These are phyloP conservation scores for Lasioglossum vierecki DNA, from an alignment of 2,888 invertebrate genomes.

Conservation along the genomic window DNA sequence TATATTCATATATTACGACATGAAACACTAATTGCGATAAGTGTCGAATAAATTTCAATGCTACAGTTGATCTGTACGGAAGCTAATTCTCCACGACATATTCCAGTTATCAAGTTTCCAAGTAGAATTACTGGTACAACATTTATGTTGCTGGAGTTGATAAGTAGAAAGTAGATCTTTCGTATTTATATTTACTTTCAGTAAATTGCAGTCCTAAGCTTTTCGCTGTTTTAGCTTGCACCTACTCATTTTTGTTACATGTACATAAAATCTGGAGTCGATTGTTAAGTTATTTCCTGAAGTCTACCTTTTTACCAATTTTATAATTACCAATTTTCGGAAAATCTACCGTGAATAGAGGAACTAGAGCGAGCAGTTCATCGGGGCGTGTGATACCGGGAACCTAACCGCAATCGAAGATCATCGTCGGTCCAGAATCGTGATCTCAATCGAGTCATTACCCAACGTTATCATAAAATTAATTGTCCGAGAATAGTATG, in stretches of 20 bases:
- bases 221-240: too few species aligned
- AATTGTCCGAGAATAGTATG: not conserved
- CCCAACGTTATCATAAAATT: not conserved
- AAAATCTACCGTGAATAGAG: not conserved
- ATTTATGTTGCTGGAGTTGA: not conserved
- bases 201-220: too few species aligned
- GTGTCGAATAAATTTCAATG: not conserved
- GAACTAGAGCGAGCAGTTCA: not conserved
- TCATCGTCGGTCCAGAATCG: not conserved
- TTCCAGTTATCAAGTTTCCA: not conserved
- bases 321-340: not conserved
- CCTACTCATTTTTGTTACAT: too few species aligned
- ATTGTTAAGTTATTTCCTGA: not conserved
- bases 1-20: not conserved
- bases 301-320: too few species aligned
- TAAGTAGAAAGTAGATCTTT: too few species aligned
- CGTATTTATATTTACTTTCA: too few species aligned
- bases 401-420: not conserved
- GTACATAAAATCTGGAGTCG: too few species aligned
- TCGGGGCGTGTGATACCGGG: not conserved
- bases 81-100: not conserved
- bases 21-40: not conserved
- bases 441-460: not conserved
- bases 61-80: not conserved
- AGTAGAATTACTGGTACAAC: not conserved